These are phyloP conservation scores for Darevskia mixta DNA, from an alignment of 2,797 vertebrate genomes.

Conservation along the genomic window DNA sequence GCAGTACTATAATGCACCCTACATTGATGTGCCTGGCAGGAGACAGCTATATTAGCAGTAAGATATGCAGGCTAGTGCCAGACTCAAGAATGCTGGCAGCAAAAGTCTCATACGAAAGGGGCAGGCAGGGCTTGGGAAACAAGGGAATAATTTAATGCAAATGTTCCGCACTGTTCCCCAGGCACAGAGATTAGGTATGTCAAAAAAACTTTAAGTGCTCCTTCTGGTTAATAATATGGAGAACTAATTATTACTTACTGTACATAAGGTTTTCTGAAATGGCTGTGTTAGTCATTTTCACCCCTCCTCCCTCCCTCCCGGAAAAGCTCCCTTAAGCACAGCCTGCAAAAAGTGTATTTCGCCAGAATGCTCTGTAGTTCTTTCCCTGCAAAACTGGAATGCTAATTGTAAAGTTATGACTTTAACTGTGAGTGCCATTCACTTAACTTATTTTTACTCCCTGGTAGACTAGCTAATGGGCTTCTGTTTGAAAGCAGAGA, in stretches of 20 bases:
- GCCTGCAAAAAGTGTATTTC: slow-evolving; percentile 64
- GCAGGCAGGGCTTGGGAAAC: slow-evolving; percentile 72
- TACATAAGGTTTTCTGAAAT: slow-evolving; percentile 69
- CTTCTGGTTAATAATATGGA: slow-evolving; percentile 78
- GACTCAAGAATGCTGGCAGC: slow-evolving; percentile 75
- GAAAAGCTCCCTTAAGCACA: slow-evolving; percentile 63
- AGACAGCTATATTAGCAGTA: slow-evolving; percentile 73
- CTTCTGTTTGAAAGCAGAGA: neutral
- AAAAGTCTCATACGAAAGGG: slow-evolving; percentile 67
- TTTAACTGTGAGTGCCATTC: slow-evolving; percentile 64
- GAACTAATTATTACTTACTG: slow-evolving; percentile 74
- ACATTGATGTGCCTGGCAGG: slow-evolving; percentile 76
- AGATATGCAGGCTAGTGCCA: slow-evolving; percentile 76
- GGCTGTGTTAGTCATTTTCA: slow-evolving; percentile 60
- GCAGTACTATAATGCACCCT: slow-evolving; percentile 63
- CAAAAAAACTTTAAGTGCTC: slow-evolving; percentile 76
- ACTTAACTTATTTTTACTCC: slow-evolving; percentile 72
- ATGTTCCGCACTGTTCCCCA: slow-evolving; percentile 77
- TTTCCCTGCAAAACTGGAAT: slow-evolving; percentile 45
- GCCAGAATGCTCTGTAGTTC: slow-evolving; percentile 36
- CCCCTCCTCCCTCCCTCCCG: slow-evolving; percentile 10
- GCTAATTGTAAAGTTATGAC: slow-evolving; percentile 66
- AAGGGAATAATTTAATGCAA: slow-evolving; percentile 84
- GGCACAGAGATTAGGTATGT: slow-evolving; percentile 79
- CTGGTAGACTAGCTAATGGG: slow-evolving; percentile 62